These are phyloP conservation scores for Bruchidius siliquastri DNA, from an alignment of 2,888 invertebrate genomes.

Conservation along the genomic window DNA sequence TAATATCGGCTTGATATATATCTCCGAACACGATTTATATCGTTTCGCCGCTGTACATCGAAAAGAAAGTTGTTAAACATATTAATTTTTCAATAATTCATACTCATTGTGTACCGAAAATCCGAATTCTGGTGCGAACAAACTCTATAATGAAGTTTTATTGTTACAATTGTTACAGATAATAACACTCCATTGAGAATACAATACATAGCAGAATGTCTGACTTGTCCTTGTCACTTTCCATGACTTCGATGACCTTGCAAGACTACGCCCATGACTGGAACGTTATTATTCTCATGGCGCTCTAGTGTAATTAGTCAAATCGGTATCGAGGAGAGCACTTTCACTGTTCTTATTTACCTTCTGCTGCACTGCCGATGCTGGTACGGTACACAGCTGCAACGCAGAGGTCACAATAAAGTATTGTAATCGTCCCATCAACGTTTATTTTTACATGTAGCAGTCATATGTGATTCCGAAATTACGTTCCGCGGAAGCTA, in stretches of 20 bases:
- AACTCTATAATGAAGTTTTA: no score
- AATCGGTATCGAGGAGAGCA: background rate
- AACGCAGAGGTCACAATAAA: background rate
- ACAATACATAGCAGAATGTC: background rate
- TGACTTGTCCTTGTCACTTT: background rate
- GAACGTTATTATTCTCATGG: background rate
- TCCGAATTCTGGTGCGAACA: no score
- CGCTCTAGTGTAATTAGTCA: background rate
- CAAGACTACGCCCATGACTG: background rate
- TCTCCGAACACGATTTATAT: no score
- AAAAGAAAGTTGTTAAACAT: no score
- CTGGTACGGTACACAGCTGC: background rate
- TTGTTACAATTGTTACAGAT: background rate
- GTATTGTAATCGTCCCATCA: no score
- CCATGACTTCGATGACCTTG: background rate
- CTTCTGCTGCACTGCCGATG: background rate
- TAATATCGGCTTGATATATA: no score
- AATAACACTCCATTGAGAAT: background rate
- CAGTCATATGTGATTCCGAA: no score
- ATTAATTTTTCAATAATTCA: no score
- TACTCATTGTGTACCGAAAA: no score
- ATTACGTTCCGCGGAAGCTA: no score
- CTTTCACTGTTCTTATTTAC: background rate
- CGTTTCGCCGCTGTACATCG: no score
- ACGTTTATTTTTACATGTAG: no score